Base-by-base conservation (phyloP, 2,888 invertebrate species). In the Temnothorax unifasciatus region DNA sequence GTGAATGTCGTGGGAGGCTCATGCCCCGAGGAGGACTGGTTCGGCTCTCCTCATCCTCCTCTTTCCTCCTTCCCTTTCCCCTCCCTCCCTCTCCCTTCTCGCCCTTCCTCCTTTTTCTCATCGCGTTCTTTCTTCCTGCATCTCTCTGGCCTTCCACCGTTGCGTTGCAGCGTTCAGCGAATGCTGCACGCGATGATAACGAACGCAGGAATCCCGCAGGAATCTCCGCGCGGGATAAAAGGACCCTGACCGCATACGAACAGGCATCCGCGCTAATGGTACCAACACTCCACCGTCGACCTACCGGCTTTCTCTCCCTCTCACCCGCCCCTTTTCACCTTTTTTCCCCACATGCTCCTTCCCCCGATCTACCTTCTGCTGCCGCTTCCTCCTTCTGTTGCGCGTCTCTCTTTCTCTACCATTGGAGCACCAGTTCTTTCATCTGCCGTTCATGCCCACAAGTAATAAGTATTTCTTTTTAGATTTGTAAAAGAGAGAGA, bases 181-280 rank as follows among this genome's bases (percentile, higher is more conserved):
- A 88, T 86, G 87, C 88, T 92, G 92, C 93, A 92, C 92, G 92
- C 92, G 91, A 92, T 91, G 93, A 94, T 93, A 93, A 93, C 92
- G 91, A 88, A 90, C 90, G 77, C 81, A 86, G 91, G 92, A 93
- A 93, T 92, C 90, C 90, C 91, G 89, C 82, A 89, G 93, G 92
- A 93, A 93, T 94, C 92, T 91, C 87, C 86, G 88, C 84, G 87
- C 90, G 87, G 89, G 91, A 92, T 92, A 93, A 92, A 93, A 92
- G 92, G 91, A 91, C 91, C 90, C 90, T 89, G 92, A 91, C 90
- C 92, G 90, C 90, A 87, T 88, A 86, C 90, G 91, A 93, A 92
- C 91, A 88, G 93, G 92, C 92, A 92, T 93, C 89, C 87, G 91
- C 92, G 92, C 93, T 94, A 94, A 94, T 94, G 93, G 93, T 93